phyloP scores from a whole-genome alignment of 2,888 invertebrate species.

The Ectropis crepuscularia region DNA sequence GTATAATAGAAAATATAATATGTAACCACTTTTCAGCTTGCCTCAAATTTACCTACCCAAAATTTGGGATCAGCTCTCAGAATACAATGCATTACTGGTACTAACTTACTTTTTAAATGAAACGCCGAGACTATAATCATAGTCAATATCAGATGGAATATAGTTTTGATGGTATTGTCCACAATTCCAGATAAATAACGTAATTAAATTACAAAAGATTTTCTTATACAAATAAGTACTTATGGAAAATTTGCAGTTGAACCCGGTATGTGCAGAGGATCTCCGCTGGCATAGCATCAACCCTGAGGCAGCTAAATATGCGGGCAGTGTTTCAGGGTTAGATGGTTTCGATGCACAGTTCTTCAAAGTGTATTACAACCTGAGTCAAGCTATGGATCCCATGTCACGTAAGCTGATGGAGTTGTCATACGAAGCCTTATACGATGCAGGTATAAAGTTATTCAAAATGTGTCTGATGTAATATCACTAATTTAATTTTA shows the following conservation, averaged over 20 bases:
- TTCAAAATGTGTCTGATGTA: background rate
- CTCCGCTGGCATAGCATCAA: conserved; percentile 58
- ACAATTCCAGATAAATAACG: too few relatives aligned
- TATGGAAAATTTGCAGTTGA: conserved; percentile 27
- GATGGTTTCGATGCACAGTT: conserved; percentile 87
- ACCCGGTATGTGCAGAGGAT: conserved; percentile 76
- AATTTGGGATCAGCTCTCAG: too few relatives aligned
- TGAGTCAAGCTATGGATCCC: conserved; percentile 47
- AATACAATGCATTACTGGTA: too few relatives aligned
- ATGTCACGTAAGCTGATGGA: conserved; percentile 55
- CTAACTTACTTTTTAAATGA: too few relatives aligned
- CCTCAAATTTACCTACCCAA: too few relatives aligned
- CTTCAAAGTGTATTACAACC: conserved; percentile 85
- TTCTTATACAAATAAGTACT: too few relatives aligned
- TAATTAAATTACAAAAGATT: too few relatives aligned
- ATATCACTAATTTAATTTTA: background rate
- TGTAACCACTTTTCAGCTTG: too few relatives aligned
- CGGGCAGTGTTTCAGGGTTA: conserved; percentile 86
- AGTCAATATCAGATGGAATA: too few relatives aligned
- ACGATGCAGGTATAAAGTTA: conserved; percentile 50
- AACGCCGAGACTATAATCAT: too few relatives aligned
- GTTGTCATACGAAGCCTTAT: conserved; percentile 55
- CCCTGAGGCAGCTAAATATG: conserved; percentile 80
- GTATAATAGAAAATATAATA: too few relatives aligned
- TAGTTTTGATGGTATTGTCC: too few relatives aligned